A percentile compares a stretch with the other conserved stretches of the same genome.
These are phyloP conservation scores for Tarsius wallacei DNA, from an alignment of 2,797 vertebrate species.

Conservation along the genomic window DNA sequence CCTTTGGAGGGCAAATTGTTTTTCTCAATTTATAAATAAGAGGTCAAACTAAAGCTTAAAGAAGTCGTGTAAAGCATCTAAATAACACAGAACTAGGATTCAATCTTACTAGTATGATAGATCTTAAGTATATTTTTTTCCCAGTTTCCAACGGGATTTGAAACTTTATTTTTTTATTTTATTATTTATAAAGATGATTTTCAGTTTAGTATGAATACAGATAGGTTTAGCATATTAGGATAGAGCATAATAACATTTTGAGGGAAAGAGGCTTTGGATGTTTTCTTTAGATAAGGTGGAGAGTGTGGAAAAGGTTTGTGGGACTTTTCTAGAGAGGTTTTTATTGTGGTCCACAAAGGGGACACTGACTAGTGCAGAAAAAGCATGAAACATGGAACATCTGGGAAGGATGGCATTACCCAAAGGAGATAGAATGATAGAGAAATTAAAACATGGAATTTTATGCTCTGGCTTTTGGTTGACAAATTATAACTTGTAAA, in stretches of 20 bases:
- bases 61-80: not conserved
- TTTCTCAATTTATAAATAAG: not conserved
- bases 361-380: not conserved
- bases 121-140: not conserved
- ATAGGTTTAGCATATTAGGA: not conserved
- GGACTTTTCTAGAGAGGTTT: not conserved
- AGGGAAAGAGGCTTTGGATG: not conserved
- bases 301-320: not conserved
- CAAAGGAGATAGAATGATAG: not conserved
- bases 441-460: constrained; percentile 9
- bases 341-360: not conserved
- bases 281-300: constrained; percentile 27
- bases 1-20: not conserved
- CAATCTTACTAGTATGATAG: not conserved
- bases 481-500: not conserved
- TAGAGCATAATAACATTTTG: not conserved
- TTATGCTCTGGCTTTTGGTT: not conserved
- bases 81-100: not conserved
- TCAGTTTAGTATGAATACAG: not conserved
- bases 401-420: not conserved
- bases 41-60: not conserved
- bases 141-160: not conserved
- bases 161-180: not conserved
- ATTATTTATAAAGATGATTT: constrained; percentile 20
- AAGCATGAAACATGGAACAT: not conserved